These are phyloP conservation scores for Anhinga rufa DNA, from an alignment of 2,113 vertebrate species.

Conservation along the genomic window DNA sequence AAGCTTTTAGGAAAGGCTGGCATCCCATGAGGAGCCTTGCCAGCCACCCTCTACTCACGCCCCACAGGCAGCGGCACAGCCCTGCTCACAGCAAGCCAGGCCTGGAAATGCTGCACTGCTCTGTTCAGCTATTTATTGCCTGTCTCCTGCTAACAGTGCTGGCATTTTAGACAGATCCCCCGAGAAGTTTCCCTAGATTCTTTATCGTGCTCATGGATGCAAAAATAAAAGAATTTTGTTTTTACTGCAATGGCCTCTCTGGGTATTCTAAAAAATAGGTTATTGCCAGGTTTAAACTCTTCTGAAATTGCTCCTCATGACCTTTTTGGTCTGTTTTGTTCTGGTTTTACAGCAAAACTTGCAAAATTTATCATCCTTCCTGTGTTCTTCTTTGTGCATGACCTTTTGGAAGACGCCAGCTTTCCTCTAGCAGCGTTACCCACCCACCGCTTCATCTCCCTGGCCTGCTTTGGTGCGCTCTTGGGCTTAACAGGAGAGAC, in stretches of 20 bases:
- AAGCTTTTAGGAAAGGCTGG: neutral
- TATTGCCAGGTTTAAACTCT: neutral
- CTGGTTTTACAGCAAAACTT: neutral
- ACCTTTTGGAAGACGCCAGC: neutral
- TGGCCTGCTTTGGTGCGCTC: neutral
- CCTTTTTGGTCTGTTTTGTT: neutral
- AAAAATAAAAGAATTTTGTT: neutral
- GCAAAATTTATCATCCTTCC: neutral
- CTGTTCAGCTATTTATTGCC: rapidly evolving
- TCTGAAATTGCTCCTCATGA: neutral
- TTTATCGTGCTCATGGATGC: neutral
- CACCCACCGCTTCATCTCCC: neutral
- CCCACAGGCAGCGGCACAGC: neutral
- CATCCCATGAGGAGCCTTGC: neutral
- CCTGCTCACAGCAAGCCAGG: rapidly evolving
- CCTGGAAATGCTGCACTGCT: rapidly evolving
- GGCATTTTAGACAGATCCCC: neutral
- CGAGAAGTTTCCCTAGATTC: neutral
- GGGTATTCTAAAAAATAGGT: neutral
- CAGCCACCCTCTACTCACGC: rapidly evolving
- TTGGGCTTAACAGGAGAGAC: neutral
- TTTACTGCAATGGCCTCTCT: neutral
- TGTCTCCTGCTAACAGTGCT: neutral
- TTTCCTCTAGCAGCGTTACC: neutral
- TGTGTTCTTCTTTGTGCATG: neutral